Evolutionary conservation across 2,888 invertebrate species (phyloP).

Genomic region (Melitaea athalia): DNA sequence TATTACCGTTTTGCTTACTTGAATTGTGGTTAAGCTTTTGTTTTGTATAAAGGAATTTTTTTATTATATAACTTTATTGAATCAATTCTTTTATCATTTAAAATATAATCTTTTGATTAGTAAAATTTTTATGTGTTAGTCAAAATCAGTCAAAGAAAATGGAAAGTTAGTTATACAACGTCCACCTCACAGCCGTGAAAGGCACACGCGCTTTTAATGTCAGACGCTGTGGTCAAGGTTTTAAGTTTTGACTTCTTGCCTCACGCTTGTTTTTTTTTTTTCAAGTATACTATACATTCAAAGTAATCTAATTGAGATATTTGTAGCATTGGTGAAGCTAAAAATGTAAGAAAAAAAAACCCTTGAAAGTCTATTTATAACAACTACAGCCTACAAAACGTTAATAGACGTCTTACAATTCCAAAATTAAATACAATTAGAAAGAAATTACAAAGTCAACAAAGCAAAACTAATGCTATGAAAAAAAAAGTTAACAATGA

Average conservation of each 20-base stretch:
- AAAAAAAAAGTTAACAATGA: conserved; percentile 16
- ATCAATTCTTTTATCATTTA: background rate
- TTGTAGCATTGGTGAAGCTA: conserved; percentile 16
- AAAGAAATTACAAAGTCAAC: background rate
- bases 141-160: conserved; percentile 58
- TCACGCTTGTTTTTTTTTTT: conserved; percentile 49
- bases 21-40: background rate
- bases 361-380: too few species aligned
- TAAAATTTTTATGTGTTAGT: background rate
- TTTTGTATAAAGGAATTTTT: background rate
- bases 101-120: background rate
- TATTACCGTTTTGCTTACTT: conserved; percentile 14
- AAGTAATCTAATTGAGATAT: conserved; percentile 5
- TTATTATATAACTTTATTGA: background rate
- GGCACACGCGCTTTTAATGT: conserved; percentile 73
- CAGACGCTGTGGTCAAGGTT: conserved; percentile 80
- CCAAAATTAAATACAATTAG: background rate
- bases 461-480: conserved; percentile 7
- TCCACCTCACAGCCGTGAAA: conserved; percentile 78
- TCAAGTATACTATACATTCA: conserved; percentile 2
- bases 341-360: background rate
- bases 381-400: background rate
- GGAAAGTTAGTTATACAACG: conserved; percentile 81
- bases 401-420: background rate
- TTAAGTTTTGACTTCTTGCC: conserved; percentile 66